Evolutionary conservation across 2,888 invertebrate species (phyloP), one percentile per base, ranked within the genome.

Genomic region (Caenorhabditis sp.): DNA sequence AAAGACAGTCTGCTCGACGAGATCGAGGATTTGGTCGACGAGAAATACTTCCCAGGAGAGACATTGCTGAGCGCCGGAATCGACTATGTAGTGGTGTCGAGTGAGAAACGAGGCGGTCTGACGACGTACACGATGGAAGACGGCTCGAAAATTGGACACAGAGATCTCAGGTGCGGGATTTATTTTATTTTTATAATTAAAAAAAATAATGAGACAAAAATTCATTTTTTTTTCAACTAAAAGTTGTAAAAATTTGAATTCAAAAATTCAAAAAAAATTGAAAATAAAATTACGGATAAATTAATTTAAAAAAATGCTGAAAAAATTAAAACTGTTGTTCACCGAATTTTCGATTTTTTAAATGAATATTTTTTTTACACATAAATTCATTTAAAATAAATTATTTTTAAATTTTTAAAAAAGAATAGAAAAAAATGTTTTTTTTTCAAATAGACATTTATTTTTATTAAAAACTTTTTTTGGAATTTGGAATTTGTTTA

Each of bases 21-120:
- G 13, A 37, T 81, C 5, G 81, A 81, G 40, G 81, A 81, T 26
- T 20, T 77, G 6, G 40, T 81, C 9, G 76, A 76, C n/a, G 71
- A 81, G 51, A 55, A 62, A 5, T 81, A 60, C 28, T 81, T 18
- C 18, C 11, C 22, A 0, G 76, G 71, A 2, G 81, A 81, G 53
- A 60, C 4, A 0, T 28, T 81, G 2, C 20, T 61, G 6, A 55
- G 56, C 13, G 24, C 22, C 15, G 81, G 81, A 0, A 67, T 55
- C 18, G 81, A 81, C 20, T 62, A 53, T 35, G 44, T n/a, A 32
- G 62, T 81, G n/a, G 58, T 44, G 26, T 56, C 56, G 6, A 60
- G 53, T 22, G 81, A 81, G 32, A 65, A 67, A n/a, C 15, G 70
- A 9, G 81, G 81, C 9, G 81, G 81, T 11, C 50, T 81, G 9